These are phyloP conservation scores for Porites rus DNA, from an alignment of 92 coral and sea anemone genomes.

Conservation along the genomic window DNA sequence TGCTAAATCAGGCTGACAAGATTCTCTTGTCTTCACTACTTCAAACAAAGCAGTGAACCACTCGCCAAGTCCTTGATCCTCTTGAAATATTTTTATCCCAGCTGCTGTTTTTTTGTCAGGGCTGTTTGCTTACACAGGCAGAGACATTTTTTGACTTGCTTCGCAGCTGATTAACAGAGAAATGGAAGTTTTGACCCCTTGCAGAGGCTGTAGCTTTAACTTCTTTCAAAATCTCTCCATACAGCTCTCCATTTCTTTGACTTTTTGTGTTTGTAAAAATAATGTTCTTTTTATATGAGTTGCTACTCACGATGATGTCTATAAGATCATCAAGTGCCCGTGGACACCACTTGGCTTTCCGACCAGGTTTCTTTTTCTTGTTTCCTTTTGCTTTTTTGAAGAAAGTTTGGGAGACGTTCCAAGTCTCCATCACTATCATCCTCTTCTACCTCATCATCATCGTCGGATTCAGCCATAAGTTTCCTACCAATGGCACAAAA, in stretches of 20 bases:
- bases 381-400: constrained; percentile 28
- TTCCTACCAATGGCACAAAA: not conserved
- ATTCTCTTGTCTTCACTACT: constrained; percentile 59
- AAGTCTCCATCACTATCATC: constrained; percentile 33
- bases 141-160: constrained; percentile 57
- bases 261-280: constrained; percentile 57
- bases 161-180: constrained; percentile 55
- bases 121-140: constrained; percentile 1
- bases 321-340: constrained; percentile 53
- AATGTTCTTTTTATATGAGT: constrained; percentile 38
- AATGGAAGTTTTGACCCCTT: constrained; percentile 30
- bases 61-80: constrained; percentile 63
- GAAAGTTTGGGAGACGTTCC: no score
- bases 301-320: constrained; percentile 53
- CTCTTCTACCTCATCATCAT: constrained; percentile 14
- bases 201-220: constrained; percentile 44
- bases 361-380: constrained; percentile 48
- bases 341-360: constrained; percentile 44
- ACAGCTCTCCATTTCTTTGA: constrained; percentile 57
- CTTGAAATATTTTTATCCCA: constrained; percentile 65
- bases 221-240: constrained; percentile 48
- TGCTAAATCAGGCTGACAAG: constrained; percentile 55
- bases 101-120: constrained; percentile 58
- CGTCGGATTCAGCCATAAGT: constrained; percentile 41
- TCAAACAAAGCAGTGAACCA: constrained; percentile 54